Base-by-base conservation (phyloP, 2,797 vertebrate species). In the Lagorchestes hirsutus region DNA sequence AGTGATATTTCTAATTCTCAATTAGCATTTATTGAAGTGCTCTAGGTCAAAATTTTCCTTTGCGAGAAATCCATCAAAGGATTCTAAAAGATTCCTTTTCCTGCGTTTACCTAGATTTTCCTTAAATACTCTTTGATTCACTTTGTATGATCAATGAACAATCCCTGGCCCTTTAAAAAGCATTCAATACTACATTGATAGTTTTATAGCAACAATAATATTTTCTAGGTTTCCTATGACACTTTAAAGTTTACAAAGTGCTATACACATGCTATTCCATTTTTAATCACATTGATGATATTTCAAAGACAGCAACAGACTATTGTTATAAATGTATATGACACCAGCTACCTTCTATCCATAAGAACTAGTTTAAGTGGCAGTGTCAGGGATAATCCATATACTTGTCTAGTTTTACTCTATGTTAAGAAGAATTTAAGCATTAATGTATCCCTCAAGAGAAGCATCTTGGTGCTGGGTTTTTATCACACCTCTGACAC, bases 321-420 rank as follows among this genome's bases (percentile, higher is more conserved):
- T 95, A 54, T 93, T 59, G 34, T 93, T 97, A 96, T 91, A 90
- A 94, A 97, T 94, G 93, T 96, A 95, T 90, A 92, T 97, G 90
- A 96, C 95, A 95, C 91, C 95, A 97, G 97, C 93, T 90, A 93
- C 96, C 95, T 98, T 95, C 46, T 95, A 94, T 55, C 58, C 95
- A 92, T 91, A 96, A 91, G 92, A 54, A 94, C 29, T 16, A 96
- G 93, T 94, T 96, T 90, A 96, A 97, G 91, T 93, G 92, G 62
- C 92, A 67, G 96, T 96, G 94, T 93, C 94, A 9, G 40, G 92
- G 95, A 97, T 97, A 95, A 91, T 56, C 96, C 93, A 97, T 97
- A 98, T 96, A 94, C 74, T 87, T 90, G 57, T 90, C n/a, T 22
- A 82, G 67, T 22, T 40, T n/a, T 18, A 82, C 22, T 1, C 18